These are phyloP conservation scores for Phalacrocorax brasilianus DNA, from an alignment of 2,113 vertebrate genomes.

Conservation along the genomic window DNA sequence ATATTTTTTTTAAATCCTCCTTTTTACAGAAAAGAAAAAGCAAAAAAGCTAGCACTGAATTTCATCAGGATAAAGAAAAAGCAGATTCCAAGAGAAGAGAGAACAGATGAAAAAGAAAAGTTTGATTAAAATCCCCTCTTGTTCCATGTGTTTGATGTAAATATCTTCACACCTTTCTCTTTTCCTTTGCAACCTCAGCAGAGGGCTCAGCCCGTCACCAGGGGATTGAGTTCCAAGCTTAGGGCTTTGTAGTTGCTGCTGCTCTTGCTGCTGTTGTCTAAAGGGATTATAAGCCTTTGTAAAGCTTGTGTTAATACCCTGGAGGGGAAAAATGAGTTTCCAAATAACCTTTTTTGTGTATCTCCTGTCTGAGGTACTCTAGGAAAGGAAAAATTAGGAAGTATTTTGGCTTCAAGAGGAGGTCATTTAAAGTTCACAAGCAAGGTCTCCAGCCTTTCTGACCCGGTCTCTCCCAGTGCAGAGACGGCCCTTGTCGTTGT, in stretches of 20 bases:
- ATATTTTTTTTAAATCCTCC: not conserved
- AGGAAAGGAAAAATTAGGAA: not conserved
- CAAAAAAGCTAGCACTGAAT: constrained; percentile 30
- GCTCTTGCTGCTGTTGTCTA: constrained; percentile 61
- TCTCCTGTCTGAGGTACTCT: constrained; percentile 14
- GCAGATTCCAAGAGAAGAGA: constrained; percentile 45
- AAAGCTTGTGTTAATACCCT: constrained; percentile 67
- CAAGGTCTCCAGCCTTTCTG: not conserved
- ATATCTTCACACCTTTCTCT: constrained; percentile 56
- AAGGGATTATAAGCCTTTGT: constrained; percentile 70
- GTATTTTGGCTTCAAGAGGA: not conserved
- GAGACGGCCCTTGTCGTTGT: not conserved
- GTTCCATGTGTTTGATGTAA: constrained; percentile 44
- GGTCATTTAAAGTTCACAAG: constrained; percentile 6
- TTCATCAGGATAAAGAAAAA: constrained; percentile 27
- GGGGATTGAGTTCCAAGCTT: constrained; percentile 43
- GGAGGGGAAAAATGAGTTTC: constrained; percentile 56
- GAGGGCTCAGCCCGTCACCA: constrained; percentile 12
- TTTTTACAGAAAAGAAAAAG: not conserved
- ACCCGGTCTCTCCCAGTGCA: not conserved
- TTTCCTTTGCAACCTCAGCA: constrained; percentile 42
- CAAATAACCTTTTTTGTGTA: constrained; percentile 45
- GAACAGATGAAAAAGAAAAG: constrained; percentile 41
- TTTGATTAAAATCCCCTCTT: constrained; percentile 66
- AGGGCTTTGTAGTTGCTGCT: constrained; percentile 60